These are phyloP conservation scores for Brachypalpus laphriformis DNA, from an alignment of 2,888 invertebrate genomes.

Conservation along the genomic window DNA sequence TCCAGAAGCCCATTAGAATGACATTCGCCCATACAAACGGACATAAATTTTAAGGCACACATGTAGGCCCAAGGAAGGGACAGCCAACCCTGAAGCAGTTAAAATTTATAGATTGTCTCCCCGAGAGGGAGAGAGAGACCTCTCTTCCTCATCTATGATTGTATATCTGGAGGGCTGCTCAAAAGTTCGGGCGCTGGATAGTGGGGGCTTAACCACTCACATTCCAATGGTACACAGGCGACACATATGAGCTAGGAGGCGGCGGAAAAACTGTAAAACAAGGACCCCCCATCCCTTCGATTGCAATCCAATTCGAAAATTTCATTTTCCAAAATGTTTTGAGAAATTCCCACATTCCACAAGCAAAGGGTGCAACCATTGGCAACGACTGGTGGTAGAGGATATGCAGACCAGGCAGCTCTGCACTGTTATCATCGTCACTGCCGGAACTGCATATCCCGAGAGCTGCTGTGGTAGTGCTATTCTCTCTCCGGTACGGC, in stretches of 20 bases:
- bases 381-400: constrained; percentile 12
- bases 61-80: constrained; percentile 41
- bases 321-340: constrained; percentile 68
- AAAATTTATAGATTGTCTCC: constrained; percentile 70
- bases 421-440: constrained; percentile 36
- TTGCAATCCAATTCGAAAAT: constrained; percentile 71
- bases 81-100: constrained; percentile 26
- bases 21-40: constrained; percentile 40
- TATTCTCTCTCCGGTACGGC: constrained; percentile 5
- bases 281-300: background rate
- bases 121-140: constrained; percentile 40
- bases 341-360: constrained; percentile 50
- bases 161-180: background rate
- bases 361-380: constrained; percentile 15
- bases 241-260: constrained; percentile 27
- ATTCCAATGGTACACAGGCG: constrained; percentile 30
- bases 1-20: constrained; percentile 32
- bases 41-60: constrained; percentile 55
- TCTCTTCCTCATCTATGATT: constrained; percentile 26
- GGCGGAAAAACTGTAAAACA: constrained; percentile 34
- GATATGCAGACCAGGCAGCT: constrained; percentile 14
- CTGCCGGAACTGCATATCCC: constrained; percentile 51
- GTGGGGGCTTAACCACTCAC: constrained; percentile 44
- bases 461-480: constrained; percentile 23
- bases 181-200: constrained; percentile 11